A percentile compares a stretch with the other conserved stretches of the same genome.
Conservation (phyloP, 2,888 invertebrate genomes). For the Spodoptera littoralis region DNA sequence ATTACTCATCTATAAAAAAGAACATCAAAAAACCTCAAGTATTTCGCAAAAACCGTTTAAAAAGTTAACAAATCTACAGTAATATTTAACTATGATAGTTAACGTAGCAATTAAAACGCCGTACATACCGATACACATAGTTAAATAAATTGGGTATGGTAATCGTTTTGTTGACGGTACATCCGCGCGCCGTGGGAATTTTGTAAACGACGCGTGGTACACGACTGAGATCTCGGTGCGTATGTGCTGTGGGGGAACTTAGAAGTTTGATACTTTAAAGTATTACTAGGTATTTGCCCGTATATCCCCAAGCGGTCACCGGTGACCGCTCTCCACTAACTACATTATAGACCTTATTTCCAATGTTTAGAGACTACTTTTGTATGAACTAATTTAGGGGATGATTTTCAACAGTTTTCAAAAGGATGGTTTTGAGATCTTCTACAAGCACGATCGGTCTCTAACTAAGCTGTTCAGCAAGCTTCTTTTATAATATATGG, state of each 20-base stretch:
- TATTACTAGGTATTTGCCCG: too few relatives aligned
- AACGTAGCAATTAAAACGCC: conserved; percentile 44
- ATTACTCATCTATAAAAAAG: conserved; percentile 10
- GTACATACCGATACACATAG: conserved; percentile 49
- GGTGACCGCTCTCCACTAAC: too few relatives aligned
- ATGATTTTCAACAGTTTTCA: too few relatives aligned
- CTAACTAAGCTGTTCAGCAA: too few relatives aligned
- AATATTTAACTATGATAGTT: conserved; percentile 31
- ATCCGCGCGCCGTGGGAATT: conserved; percentile 64
- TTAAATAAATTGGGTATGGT: conserved; percentile 46
- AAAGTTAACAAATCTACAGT: conserved; percentile 26
- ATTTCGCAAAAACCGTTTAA: conserved; percentile 29
- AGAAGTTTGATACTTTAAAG: background rate
- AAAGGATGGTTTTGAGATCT: too few relatives aligned
- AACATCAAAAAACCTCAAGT: background rate
- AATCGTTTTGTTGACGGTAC: conserved; percentile 60
- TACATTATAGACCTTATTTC: too few relatives aligned
- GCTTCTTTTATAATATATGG: too few relatives aligned
- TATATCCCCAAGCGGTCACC: too few relatives aligned
- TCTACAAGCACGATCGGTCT: too few relatives aligned
- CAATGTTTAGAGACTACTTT: too few relatives aligned
- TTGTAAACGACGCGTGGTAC: conserved; percentile 67
- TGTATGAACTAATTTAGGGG: too few relatives aligned
- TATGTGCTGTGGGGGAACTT: conserved; percentile 17
- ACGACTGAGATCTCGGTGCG: conserved; percentile 51